These are phyloP conservation scores for Poeciliopsis infans DNA, from an alignment of 2,797 vertebrate species.

Conservation along the genomic window DNA sequence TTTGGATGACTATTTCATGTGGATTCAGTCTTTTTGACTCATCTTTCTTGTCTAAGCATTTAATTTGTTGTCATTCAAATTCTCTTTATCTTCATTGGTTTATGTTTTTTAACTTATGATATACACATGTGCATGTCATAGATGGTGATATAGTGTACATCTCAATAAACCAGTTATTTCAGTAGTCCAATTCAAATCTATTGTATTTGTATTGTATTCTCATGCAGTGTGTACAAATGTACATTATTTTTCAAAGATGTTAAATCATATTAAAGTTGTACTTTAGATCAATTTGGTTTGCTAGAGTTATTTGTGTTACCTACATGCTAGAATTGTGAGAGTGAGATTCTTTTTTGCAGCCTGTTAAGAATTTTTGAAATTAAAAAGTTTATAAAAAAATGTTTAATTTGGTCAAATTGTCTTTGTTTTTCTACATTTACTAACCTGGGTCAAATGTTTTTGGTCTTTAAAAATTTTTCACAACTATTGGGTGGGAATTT, in stretches of 20 bases:
- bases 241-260: not conserved
- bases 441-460: not conserved
- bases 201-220: not conserved
- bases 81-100: not conserved
- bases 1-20: conserved; percentile 24
- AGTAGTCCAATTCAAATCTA: not conserved
- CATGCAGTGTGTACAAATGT: not conserved
- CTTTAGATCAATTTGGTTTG: not conserved
- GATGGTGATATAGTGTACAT: not conserved
- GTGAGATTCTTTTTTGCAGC: not conserved
- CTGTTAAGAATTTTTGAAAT: not conserved
- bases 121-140: not conserved
- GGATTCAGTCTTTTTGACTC: conserved; percentile 25
- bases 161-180: not conserved
- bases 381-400: not conserved
- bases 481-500: not conserved
- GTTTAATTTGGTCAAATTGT: not conserved
- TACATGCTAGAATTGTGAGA: not conserved
- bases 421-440: not conserved
- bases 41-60: not conserved
- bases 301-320: not conserved
- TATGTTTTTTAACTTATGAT: not conserved
- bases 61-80: not conserved
- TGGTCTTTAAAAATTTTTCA: not conserved
- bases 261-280: not conserved